Evolutionary conservation across 2,888 invertebrate genomes (phyloP).

Genomic region (Lasioglossum zephyrum): DNA sequence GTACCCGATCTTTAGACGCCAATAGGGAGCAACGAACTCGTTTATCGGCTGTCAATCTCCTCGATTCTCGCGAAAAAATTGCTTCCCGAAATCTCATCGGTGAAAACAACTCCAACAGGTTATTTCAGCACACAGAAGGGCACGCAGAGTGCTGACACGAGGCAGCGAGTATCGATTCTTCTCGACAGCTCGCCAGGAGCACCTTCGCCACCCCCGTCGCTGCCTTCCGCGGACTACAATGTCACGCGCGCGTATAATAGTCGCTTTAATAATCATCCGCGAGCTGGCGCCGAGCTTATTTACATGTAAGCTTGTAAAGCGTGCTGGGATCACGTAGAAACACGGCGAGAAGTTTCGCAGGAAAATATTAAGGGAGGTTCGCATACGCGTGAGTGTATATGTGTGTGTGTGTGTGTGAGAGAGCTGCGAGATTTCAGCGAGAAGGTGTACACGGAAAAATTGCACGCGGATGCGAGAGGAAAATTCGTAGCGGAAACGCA

Average conservation of each 20-base stretch:
- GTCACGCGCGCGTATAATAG: constrained; percentile 48
- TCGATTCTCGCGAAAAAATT: not conserved
- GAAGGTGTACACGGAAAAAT: constrained; percentile 13
- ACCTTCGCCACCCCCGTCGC: not conserved
- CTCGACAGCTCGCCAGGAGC: constrained; percentile 30
- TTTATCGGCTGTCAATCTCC: not conserved
- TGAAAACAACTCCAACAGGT: constrained; percentile 2
- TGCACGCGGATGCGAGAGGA: constrained; percentile 2
- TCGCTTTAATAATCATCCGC: constrained; percentile 57
- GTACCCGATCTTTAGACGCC: not conserved
- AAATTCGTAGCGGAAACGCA: constrained; percentile 37
- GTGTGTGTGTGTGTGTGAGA: too few relatives aligned
- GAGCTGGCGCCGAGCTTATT: constrained; percentile 28
- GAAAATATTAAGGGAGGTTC: not conserved
- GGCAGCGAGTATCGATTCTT: constrained; percentile 38
- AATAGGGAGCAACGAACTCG: not conserved
- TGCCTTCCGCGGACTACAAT: constrained; percentile 28
- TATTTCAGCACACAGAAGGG: not conserved
- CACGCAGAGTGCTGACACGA: constrained; percentile 3
- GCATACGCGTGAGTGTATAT: not conserved
- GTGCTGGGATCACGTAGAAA: constrained; percentile 32
- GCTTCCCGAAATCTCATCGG: not conserved
- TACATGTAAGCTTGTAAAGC: constrained; percentile 40
- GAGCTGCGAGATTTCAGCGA: constrained; percentile 14
- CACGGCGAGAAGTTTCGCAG: constrained; percentile 22